A percentile compares a stretch with the other conserved stretches of the same genome.
phyloP scores from a whole-genome alignment of 2,113 vertebrate species.

The Alces alces region DNA sequence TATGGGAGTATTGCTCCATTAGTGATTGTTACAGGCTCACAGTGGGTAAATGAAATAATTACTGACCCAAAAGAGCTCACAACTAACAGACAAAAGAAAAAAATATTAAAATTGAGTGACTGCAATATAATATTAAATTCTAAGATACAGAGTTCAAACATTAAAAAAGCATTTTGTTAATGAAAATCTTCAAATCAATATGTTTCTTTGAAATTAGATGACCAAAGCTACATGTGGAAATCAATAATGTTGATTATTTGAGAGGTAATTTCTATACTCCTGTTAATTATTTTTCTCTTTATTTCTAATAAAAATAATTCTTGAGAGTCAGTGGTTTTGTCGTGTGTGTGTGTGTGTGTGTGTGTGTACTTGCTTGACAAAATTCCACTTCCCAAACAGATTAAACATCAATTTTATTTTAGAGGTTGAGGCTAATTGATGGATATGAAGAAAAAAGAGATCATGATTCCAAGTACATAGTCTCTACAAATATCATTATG shows the following conservation, averaged over 20 bases:
- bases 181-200: neutral
- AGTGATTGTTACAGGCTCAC: neutral
- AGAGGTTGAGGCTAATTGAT: neutral
- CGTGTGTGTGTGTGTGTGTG: neutral
- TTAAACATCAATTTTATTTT: neutral
- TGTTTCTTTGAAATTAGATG: neutral
- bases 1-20: neutral
- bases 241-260: neutral
- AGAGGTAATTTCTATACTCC: neutral
- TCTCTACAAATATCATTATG: neutral
- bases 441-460: neutral
- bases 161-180: neutral
- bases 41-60: neutral
- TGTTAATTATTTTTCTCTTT: neutral
- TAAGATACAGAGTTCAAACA: neutral
- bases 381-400: neutral
- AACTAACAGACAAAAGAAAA: neutral
- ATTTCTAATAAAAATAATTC: neutral
- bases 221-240: neutral
- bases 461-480: neutral
- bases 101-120: neutral
- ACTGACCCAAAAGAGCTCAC: neutral
- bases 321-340: neutral
- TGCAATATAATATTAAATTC: neutral
- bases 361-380: neutral